Percentiles rank a stretch among this genome's conserved stretches.
Conservation (phyloP, 2,113 vertebrate species). For the Zosterops hypoxanthus region DNA sequence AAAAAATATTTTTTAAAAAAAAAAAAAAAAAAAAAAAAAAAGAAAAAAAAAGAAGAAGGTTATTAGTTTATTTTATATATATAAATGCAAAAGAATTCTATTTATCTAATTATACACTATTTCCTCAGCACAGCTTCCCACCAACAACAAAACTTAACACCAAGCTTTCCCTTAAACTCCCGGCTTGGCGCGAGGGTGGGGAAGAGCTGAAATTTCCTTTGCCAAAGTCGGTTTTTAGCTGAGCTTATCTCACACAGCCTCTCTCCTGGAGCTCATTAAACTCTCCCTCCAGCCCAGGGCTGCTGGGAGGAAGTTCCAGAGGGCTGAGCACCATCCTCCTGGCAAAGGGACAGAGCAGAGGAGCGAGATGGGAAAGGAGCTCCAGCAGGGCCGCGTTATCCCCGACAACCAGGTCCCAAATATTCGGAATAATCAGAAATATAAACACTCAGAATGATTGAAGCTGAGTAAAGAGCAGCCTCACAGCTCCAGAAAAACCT, state of each 20-base stretch:
- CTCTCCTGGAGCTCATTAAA: conserved; percentile 38
- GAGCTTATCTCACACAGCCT: neutral
- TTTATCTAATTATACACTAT: neutral
- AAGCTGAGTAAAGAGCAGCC: neutral
- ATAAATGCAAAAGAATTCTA: neutral
- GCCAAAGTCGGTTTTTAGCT: neutral
- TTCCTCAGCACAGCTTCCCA: neutral
- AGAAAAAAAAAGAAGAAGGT: neutral
- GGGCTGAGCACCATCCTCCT: neutral
- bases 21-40: neutral
- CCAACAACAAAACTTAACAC: neutral
- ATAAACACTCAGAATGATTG: neutral
- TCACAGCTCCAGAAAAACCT: neutral
- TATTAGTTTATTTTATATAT: neutral
- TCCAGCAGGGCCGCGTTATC: neutral
- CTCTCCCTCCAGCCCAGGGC: neutral
- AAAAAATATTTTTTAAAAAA: too few relatives aligned
- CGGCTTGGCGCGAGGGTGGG: neutral
- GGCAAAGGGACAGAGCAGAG: neutral
- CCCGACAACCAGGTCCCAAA: neutral
- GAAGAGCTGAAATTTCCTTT: neutral
- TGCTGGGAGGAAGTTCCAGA: conserved; percentile 14
- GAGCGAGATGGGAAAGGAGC: neutral
- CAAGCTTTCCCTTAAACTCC: neutral
- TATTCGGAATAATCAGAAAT: neutral